Evolutionary conservation across 2,113 vertebrate species (phyloP).

Genomic region (Ictalurus furcatus): DNA sequence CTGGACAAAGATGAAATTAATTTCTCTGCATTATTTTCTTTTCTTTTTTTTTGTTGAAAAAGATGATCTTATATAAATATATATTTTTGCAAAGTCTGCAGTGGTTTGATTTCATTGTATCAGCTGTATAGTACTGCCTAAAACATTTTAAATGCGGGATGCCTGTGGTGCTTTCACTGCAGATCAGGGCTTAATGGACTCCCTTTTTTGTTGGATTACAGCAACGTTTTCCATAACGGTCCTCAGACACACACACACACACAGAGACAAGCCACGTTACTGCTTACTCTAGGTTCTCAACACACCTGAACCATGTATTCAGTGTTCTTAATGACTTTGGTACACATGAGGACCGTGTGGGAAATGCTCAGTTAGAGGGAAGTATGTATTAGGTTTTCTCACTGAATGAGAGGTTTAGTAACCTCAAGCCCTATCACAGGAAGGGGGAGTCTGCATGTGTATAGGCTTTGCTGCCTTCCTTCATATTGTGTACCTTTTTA

Average conservation of each 20-base stretch:
- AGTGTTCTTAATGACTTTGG: constrained; percentile 2
- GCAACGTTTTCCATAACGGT: neutral
- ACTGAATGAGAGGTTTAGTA: constrained; percentile 43
- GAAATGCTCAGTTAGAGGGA: constrained; percentile 29
- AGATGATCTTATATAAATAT: constrained; percentile 73
- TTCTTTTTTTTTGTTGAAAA: constrained; percentile 59
- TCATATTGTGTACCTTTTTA: constrained; percentile 78
- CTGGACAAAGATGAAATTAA: constrained; percentile 69
- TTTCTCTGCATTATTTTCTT: constrained; percentile 64
- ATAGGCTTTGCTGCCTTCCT: constrained; percentile 62
- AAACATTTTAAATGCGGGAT: constrained; percentile 57
- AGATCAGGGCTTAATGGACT: constrained; percentile 56
- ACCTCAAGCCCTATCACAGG: constrained; percentile 40
- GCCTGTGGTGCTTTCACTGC: constrained; percentile 56
- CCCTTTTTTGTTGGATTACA: constrained; percentile 40
- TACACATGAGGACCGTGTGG: neutral
- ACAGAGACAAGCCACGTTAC: neutral
- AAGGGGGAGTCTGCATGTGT: constrained; percentile 66
- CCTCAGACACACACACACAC: neutral
- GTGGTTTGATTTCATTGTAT: constrained; percentile 71
- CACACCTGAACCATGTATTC: neutral
- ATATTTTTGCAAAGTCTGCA: constrained; percentile 82
- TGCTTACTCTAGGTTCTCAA: neutral
- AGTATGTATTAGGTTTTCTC: constrained; percentile 34
- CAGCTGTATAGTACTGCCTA: constrained; percentile 72